Evolutionary conservation across 2,797 vertebrate genomes (phyloP).

Genomic region (Merluccius polli): DNA sequence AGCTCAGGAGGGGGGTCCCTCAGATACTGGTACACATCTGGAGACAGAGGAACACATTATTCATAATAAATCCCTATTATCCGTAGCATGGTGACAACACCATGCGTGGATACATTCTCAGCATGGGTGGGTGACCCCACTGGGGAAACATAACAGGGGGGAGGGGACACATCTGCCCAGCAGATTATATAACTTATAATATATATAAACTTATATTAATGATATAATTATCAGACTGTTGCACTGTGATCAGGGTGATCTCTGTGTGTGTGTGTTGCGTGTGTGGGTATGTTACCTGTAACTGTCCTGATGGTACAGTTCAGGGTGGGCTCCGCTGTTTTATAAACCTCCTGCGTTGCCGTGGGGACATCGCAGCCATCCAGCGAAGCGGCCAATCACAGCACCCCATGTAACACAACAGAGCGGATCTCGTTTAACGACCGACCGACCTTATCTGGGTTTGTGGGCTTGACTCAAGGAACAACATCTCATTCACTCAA

Average conservation of each 20-base stretch:
- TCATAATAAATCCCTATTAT: background rate
- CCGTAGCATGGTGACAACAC: too few species aligned
- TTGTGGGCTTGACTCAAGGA: too few species aligned
- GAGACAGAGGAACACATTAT: background rate
- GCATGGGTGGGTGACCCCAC: too few species aligned
- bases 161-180: too few species aligned
- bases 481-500: too few species aligned
- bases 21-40: constrained; percentile 80
- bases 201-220: too few species aligned
- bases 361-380: background rate
- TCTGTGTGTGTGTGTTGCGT: too few species aligned
- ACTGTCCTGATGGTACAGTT: constrained; percentile 66
- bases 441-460: background rate
- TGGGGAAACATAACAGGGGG: too few species aligned
- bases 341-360: constrained; percentile 72
- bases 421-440: background rate
- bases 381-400: constrained; percentile 20
- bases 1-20: constrained; percentile 84
- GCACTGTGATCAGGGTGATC: too few species aligned
- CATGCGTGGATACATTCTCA: too few species aligned
- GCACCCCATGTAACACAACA: background rate
- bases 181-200: too few species aligned
- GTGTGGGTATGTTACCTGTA: constrained; percentile 70
- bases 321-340: constrained; percentile 75
- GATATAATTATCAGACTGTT: too few species aligned